These are phyloP conservation scores for Stenoptilia bipunctidactyla DNA, from an alignment of 2,888 invertebrate genomes.

Conservation along the genomic window DNA sequence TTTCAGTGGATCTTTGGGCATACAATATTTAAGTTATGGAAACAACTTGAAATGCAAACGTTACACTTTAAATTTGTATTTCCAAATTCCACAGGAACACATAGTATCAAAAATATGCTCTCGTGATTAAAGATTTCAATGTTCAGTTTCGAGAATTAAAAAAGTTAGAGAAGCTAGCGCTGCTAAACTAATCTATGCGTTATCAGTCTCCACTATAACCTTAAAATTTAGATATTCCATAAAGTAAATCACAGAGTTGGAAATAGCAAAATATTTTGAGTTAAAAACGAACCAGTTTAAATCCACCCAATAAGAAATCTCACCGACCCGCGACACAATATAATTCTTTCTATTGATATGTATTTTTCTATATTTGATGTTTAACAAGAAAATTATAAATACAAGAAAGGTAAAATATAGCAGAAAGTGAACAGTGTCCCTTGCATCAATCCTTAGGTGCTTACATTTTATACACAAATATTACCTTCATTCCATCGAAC, in stretches of 20 bases:
- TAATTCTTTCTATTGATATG: constrained; percentile 59
- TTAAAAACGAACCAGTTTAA: constrained; percentile 45
- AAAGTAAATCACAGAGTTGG: constrained; percentile 69
- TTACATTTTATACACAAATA: constrained; percentile 36
- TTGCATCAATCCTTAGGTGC: constrained; percentile 58
- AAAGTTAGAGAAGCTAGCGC: constrained; percentile 66
- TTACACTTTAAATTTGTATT: neutral
- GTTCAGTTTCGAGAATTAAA: constrained; percentile 50
- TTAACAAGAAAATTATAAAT: constrained; percentile 39
- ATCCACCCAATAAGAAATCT: constrained; percentile 31
- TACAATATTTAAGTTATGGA: too few species aligned
- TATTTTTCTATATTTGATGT: constrained; percentile 58
- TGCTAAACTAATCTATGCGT: constrained; percentile 70
- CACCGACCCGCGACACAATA: constrained; percentile 48
- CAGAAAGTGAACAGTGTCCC: constrained; percentile 53
- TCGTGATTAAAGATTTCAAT: constrained; percentile 30
- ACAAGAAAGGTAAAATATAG: constrained; percentile 36
- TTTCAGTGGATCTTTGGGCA: too few species aligned
- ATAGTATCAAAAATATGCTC: constrained; percentile 50
- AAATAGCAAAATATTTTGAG: constrained; percentile 62
- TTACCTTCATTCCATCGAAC: constrained; percentile 49
- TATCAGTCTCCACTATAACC: constrained; percentile 71
- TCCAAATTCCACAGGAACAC: constrained; percentile 36
- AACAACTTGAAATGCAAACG: too few species aligned
- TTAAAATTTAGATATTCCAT: constrained; percentile 69